These are phyloP conservation scores for Hololepta plana DNA, from an alignment of 2,888 invertebrate species.

Conservation along the genomic window DNA sequence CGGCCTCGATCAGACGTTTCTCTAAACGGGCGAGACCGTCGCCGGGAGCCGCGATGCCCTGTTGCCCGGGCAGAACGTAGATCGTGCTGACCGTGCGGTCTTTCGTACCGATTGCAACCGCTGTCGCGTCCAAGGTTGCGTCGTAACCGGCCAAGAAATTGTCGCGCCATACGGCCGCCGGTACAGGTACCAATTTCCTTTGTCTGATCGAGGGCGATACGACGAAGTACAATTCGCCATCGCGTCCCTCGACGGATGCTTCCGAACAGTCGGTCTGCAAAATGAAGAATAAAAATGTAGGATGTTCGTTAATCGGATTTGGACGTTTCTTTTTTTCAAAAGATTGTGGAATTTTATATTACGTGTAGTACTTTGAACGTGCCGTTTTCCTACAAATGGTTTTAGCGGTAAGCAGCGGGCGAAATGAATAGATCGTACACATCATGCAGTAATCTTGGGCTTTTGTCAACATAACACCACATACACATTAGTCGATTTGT, in stretches of 20 bases:
- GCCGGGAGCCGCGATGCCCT: slow-evolving; percentile 60
- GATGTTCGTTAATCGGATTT: too few species aligned
- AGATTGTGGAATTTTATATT: too few species aligned
- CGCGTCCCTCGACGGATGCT: slow-evolving; percentile 57
- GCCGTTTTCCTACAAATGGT: too few species aligned
- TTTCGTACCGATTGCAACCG: slow-evolving; percentile 54
- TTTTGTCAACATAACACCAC: too few species aligned
- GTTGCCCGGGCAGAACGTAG: slow-evolving; percentile 72
- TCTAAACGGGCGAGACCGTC: slow-evolving; percentile 63
- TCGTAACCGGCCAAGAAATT: slow-evolving; percentile 76
- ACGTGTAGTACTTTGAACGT: too few species aligned
- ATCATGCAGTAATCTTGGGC: too few species aligned
- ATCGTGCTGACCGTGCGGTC: slow-evolving; percentile 59
- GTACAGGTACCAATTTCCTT: slow-evolving; percentile 63
- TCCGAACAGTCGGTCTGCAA: slow-evolving; percentile 57
- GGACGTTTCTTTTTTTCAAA: too few species aligned
- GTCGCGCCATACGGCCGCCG: slow-evolving; percentile 58
- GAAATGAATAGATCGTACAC: too few species aligned
- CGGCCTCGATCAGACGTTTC: slow-evolving; percentile 44
- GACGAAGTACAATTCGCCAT: slow-evolving; percentile 75
- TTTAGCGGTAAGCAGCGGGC: too few species aligned
- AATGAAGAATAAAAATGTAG: neutral
- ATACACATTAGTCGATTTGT: too few species aligned
- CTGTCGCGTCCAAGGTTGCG: slow-evolving; percentile 66
- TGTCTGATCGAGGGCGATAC: slow-evolving; percentile 64